These are phyloP conservation scores for Drosophila robusta DNA, from an alignment of 2,888 invertebrate species.

Conservation along the genomic window DNA sequence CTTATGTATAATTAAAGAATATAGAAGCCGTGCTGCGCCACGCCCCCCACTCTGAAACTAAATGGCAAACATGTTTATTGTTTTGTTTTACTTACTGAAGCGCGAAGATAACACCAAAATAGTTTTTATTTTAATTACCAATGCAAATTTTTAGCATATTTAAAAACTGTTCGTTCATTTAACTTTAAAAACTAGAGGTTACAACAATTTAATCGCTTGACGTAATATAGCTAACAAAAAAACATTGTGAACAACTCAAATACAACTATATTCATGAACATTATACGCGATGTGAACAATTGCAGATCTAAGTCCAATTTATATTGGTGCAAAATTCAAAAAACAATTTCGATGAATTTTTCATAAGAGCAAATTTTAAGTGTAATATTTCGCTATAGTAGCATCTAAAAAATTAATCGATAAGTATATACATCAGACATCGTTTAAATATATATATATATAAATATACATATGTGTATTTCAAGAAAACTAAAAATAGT, in stretches of 20 bases:
- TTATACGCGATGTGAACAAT: slow-evolving; percentile 19
- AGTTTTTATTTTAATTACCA: slow-evolving; percentile 12
- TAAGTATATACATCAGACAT: slow-evolving; percentile 60
- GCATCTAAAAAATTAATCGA: slow-evolving; percentile 52
- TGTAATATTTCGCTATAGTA: slow-evolving; percentile 70
- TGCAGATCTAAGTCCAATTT: slow-evolving; percentile 18
- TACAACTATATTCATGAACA: slow-evolving; percentile 23
- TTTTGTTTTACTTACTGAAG: slow-evolving; percentile 31
- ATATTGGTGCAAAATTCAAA: slow-evolving; percentile 32
- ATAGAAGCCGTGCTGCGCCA: slow-evolving; percentile 42
- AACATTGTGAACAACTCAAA: slow-evolving; percentile 47
- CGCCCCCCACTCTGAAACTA: slow-evolving; percentile 19
- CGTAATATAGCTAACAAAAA: slow-evolving; percentile 28
- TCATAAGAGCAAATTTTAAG: slow-evolving; percentile 55
- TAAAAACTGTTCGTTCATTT: slow-evolving; percentile 48
- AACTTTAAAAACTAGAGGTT: slow-evolving; percentile 43
- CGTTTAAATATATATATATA: slow-evolving; percentile 66
- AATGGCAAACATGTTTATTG: slow-evolving; percentile 30
- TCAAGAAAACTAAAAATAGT: slow-evolving; percentile 33
- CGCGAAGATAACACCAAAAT: slow-evolving; percentile 39
- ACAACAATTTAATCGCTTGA: slow-evolving; percentile 54
- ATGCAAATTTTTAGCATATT: slow-evolving; percentile 40
- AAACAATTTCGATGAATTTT: slow-evolving; percentile 41
- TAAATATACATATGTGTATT: slow-evolving; percentile 58
- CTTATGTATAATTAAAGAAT: slow-evolving; percentile 49